Conservation (phyloP, 2,113 vertebrate species). For the Syrmaticus mikado region DNA sequence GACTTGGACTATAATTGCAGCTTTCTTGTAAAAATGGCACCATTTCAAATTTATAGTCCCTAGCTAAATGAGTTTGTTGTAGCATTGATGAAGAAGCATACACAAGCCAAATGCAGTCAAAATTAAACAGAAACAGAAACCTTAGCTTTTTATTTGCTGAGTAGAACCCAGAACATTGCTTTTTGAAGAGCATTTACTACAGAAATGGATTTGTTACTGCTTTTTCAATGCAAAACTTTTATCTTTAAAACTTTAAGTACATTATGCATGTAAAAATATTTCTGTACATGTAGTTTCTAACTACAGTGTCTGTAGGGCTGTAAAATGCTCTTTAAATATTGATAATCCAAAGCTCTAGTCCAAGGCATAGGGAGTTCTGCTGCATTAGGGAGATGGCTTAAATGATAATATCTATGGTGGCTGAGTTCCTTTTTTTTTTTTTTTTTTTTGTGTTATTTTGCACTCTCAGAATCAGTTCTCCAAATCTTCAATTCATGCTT, state of each 20-base stretch:
- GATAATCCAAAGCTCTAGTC: background rate
- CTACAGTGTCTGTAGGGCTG: background rate
- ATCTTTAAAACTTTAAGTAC: background rate
- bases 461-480: background rate
- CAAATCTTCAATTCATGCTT: background rate
- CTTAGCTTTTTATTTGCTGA: constrained; percentile 63
- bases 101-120: constrained; percentile 56
- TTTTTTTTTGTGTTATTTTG: background rate
- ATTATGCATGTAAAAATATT: background rate
- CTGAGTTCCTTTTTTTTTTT: too few species aligned
- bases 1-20: constrained; percentile 70
- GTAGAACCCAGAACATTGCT: constrained; percentile 50
- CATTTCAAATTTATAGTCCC: constrained; percentile 76
- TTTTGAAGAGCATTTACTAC: constrained; percentile 48
- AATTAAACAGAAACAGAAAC: constrained; percentile 70
- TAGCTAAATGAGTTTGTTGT: constrained; percentile 79
- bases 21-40: constrained; percentile 78
- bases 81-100: constrained; percentile 72
- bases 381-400: background rate
- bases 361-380: background rate
- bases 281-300: background rate
- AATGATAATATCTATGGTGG: background rate
- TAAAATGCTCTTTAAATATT: constrained; percentile 12
- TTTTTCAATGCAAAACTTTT: background rate
- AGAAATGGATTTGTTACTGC: background rate